phyloP scores from a whole-genome alignment of 2,888 invertebrate genomes.

The Nephrotoma appendiculata region DNA sequence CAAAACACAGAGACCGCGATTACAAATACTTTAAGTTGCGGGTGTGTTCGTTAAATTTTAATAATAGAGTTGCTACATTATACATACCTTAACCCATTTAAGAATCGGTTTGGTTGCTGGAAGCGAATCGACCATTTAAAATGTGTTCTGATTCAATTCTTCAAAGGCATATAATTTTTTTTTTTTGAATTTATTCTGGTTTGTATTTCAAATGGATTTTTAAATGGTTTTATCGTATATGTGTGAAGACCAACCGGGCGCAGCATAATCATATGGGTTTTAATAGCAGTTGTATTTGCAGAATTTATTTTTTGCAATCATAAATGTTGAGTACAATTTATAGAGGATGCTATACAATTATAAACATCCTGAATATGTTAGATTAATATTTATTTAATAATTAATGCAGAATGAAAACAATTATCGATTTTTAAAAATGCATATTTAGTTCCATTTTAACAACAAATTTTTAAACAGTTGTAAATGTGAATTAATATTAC shows the following conservation, averaged over 20 bases:
- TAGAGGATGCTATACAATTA: too few relatives aligned
- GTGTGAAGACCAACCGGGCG: background rate
- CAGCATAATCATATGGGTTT: background rate
- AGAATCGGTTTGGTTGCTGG: background rate
- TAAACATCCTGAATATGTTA: too few relatives aligned
- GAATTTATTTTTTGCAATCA: too few relatives aligned
- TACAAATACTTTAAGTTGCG: background rate
- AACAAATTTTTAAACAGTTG: too few relatives aligned
- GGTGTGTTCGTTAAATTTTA: background rate
- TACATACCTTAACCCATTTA: background rate
- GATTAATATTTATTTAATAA: too few relatives aligned
- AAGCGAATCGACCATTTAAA: background rate
- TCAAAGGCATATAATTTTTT: background rate
- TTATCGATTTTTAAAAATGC: too few relatives aligned
- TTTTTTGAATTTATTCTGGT: background rate
- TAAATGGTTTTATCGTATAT: background rate
- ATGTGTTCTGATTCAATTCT: background rate
- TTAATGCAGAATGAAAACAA: too few relatives aligned
- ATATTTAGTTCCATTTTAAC: too few relatives aligned
- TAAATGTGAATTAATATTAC: too few relatives aligned
- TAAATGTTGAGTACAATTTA: too few relatives aligned
- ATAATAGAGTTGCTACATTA: background rate
- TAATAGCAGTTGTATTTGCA: background rate
- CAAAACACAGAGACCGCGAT: background rate
- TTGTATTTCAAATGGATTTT: background rate